Evolutionary conservation across 2,113 vertebrate genomes (phyloP).

Genomic region (Poeciliopsis retropinna): DNA sequence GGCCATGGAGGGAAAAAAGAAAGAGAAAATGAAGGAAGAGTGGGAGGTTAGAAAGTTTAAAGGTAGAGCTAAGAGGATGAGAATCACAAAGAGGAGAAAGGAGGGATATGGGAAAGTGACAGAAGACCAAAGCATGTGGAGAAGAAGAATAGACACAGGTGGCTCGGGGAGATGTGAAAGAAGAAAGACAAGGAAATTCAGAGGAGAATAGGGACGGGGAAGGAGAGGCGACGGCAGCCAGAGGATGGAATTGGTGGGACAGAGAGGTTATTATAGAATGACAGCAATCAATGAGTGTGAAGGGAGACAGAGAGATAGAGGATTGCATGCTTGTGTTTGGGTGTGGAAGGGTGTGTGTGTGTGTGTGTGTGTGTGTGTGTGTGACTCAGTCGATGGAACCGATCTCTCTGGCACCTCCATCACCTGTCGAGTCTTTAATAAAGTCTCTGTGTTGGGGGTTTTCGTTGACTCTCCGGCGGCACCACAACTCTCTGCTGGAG

Average conservation of each 20-base stretch:
- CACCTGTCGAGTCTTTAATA: conserved; percentile 70
- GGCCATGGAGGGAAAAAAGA: conserved; percentile 38
- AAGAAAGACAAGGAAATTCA: conserved; percentile 42
- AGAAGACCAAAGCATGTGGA: conserved; percentile 22
- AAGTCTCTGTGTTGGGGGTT: conserved; percentile 54
- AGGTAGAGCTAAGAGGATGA: conserved; percentile 53
- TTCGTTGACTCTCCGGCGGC: conserved; percentile 42
- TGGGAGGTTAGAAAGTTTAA: conserved; percentile 49
- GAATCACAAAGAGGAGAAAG: conserved; percentile 38
- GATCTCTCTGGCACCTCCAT: conserved; percentile 38
- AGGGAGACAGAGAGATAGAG: conserved; percentile 35
- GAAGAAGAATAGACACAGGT: conserved; percentile 35
- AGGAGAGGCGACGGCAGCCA: conserved; percentile 43
- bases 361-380: conserved; percentile 1
- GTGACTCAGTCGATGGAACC: conserved; percentile 24
- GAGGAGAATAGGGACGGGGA: conserved; percentile 37
- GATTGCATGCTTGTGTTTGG: conserved; percentile 7
- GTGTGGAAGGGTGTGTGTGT: not conserved
- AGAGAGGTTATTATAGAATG: conserved; percentile 63
- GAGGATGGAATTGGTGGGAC: conserved; percentile 45
- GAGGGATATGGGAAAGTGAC: conserved; percentile 25
- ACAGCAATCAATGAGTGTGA: conserved; percentile 69
- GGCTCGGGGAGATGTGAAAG: conserved; percentile 40
- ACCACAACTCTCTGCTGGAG: conserved; percentile 34
- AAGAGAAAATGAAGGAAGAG: conserved; percentile 14